Conservation (phyloP, 2,888 invertebrate genomes). For the Dorcus hopei region DNA sequence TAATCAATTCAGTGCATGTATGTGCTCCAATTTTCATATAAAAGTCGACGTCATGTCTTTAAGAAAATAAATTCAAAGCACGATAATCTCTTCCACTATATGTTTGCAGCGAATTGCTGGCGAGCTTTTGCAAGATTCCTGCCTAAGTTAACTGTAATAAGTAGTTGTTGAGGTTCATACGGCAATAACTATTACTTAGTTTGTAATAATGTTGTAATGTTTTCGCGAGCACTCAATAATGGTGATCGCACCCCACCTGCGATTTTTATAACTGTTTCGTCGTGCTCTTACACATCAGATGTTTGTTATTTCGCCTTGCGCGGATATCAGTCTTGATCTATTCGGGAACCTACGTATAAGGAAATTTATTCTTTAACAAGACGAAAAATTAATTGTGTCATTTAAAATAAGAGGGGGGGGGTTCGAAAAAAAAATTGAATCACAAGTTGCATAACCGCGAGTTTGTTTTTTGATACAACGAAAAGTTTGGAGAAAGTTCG, state of each 20-base stretch:
- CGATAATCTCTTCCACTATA: conserved; percentile 40
- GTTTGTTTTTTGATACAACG: too few species aligned
- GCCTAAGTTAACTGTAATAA: conserved; percentile 40
- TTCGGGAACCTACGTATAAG: neutral
- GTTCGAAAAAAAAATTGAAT: too few species aligned
- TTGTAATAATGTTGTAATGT: conserved; percentile 41
- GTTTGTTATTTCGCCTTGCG: neutral
- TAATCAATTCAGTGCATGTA: neutral
- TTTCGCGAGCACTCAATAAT: conserved; percentile 33
- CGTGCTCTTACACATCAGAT: conserved; percentile 8
- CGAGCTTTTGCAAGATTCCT: conserved; percentile 30
- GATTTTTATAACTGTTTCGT: conserved; percentile 27
- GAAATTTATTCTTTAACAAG: neutral
- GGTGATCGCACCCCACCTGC: conserved; percentile 32
- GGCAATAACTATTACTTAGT: conserved; percentile 39
- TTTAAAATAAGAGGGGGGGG: too few species aligned
- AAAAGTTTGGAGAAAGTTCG: too few species aligned
- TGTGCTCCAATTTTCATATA: conserved; percentile 23
- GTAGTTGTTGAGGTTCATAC: conserved; percentile 34
- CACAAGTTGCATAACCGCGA: too few species aligned
- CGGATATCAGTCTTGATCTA: neutral
- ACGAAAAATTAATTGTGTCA: too few species aligned
- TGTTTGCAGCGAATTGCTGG: conserved; percentile 34
- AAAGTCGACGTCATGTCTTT: conserved; percentile 25
- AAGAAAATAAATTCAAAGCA: conserved; percentile 36